Evolutionary conservation across 2,888 invertebrate species (phyloP), one percentile per base, ranked within the genome.

Genomic region (Hyppa rectilinea): DNA sequence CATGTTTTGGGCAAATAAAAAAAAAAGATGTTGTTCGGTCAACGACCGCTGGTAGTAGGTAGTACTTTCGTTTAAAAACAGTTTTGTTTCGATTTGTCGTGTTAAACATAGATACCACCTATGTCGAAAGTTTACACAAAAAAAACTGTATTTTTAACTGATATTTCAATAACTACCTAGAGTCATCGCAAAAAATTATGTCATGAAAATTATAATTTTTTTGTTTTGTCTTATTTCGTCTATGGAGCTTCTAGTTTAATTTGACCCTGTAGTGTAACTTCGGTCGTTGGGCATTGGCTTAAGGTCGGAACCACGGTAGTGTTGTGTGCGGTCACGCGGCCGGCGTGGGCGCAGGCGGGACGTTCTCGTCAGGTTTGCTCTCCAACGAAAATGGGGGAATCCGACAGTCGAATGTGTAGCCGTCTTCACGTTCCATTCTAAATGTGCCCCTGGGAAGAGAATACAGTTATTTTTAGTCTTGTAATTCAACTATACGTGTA

Each of bases 311-410:
- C 26, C 49, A 20, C 23, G 62, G 14, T 10, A n/a, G n/a, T 31
- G 71, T 40, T 7, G 71, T 60, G 62, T 23, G 45, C 31, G 61
- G 10, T 84, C 81, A 84, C 58, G 79, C 53, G 0, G 81, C 60
- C 17, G 95, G 87, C 45, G 93, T 79, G 71, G 95, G 95, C 52
- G 95, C 91, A n/a, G 85, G 88, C 3, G 95, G 93, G 2, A 89
- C 89, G 69, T 86, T 91, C 75, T 96, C 96, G 85, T 98, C 98
- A 20, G 98, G 97, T 94, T 99, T 99, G 88, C 99, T 99, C 94
- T 99, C 99, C 76, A 99, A 95, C 0, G 99, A 99, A 93, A 99
- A 99, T 0, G 99, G 99, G 50, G 99, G 99, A 90, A 99, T 99
- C 89, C 99, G 97, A 91, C 99, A 99, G 93, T 99, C 99, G 93